Base-by-base conservation (phyloP, 2,888 invertebrate species). In the Saturnia japonica region DNA sequence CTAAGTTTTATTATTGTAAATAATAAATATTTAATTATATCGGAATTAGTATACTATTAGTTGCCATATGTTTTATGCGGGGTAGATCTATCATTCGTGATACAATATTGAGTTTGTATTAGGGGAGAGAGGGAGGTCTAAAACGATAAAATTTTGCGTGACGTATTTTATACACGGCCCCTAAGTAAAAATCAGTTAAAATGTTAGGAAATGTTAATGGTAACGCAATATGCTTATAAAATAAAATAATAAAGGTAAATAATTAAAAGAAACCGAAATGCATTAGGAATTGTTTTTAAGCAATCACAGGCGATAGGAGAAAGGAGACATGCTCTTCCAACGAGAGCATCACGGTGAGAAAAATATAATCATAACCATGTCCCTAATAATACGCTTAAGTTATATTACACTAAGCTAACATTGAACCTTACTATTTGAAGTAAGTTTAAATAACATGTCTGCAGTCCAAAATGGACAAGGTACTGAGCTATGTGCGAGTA, bases 371-470 rank as follows among this genome's bases (percentile, higher is more conserved):
- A 81, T 87, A 87, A 90, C 88, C 90, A 88, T 82, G 86, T 90
- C 89, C 90, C 91, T 93, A 92, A 85, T 82, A 79, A 87, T 89
- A 91, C 91, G 90, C 91, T 93, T 93, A 93, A 81, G 86, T 89
- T 91, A 92, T 91, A 91, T 90, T 88, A 93, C 85, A 84, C 89
- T 93, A 92, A 84, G 84, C 90, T 93, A 93, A 93, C 90, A 89
- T 90, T 88, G 89, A 89, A 92, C 88, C 82, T 90, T 84, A 89
- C 89, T 88, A 88, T 82, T 81, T 80, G 89, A 86, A 90, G 88
- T 90, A 88, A 85, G 84, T 81, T 83, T 34, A 82, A 75, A 81
- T 82, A 85, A 86, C 85, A 88, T 86, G 86, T 89, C 86, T 88
- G 88, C 82, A 78, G 89, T 88, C 89, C 89, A 78, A 76, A 64